phyloP scores from a whole-genome alignment of 2,888 invertebrate species.

The Eristalis pertinax region DNA sequence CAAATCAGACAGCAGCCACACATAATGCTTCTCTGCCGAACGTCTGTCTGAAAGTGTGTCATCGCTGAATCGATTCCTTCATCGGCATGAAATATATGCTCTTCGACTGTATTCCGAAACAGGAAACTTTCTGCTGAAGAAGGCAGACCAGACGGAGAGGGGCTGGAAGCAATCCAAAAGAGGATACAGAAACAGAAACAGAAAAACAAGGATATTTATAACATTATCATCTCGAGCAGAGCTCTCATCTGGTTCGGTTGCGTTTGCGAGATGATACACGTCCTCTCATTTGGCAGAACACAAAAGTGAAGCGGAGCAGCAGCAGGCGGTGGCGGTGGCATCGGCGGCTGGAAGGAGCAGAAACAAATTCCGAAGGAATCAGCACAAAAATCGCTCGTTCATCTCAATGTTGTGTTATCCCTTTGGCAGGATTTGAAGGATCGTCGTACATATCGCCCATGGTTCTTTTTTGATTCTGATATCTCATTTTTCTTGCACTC shows the following conservation, averaged over 20 bases:
- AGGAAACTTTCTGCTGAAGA: not conserved
- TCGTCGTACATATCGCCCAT: slow-evolving; percentile 46
- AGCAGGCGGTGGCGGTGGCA: not conserved
- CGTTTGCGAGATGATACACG: slow-evolving; percentile 54
- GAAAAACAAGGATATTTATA: slow-evolving; percentile 32
- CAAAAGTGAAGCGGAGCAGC: not conserved
- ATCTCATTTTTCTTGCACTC: slow-evolving; percentile 14
- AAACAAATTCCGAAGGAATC: slow-evolving; percentile 49
- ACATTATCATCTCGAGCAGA: slow-evolving; percentile 57
- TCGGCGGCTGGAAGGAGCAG: not conserved
- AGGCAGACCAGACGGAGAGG: not conserved
- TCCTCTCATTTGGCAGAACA: slow-evolving; percentile 59
- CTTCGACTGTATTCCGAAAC: not conserved
- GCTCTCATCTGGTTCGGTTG: slow-evolving; percentile 49
- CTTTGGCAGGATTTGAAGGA: slow-evolving; percentile 71
- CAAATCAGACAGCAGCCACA: not conserved
- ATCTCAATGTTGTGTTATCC: slow-evolving; percentile 65
- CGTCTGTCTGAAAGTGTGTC: not conserved
- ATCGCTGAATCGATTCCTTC: not conserved
- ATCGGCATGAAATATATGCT: not conserved
- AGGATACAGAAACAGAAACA: not conserved
- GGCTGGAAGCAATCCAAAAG: not conserved
- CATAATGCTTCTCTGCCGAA: not conserved
- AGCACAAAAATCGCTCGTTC: slow-evolving; percentile 67
- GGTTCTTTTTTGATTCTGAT: slow-evolving; percentile 39